phyloP scores from a whole-genome alignment of 2,797 vertebrate species.

The Danio aesculapii region DNA sequence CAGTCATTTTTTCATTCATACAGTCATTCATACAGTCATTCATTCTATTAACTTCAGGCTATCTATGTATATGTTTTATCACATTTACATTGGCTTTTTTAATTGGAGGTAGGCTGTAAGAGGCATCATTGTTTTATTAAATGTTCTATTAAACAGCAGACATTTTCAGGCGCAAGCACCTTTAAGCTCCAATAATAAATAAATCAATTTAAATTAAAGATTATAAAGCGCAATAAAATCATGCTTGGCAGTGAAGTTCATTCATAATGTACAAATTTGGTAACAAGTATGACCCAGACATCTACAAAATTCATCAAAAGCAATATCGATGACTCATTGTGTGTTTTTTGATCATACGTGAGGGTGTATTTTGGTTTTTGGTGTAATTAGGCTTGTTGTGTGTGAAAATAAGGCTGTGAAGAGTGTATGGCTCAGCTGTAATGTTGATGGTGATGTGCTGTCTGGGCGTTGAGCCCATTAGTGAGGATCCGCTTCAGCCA shows the following conservation, averaged over 20 bases:
- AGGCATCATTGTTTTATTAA: too few species aligned
- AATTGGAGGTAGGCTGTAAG: too few species aligned
- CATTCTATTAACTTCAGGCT: too few species aligned
- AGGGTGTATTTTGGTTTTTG: neutral
- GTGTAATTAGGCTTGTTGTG: neutral
- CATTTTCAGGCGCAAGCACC: neutral
- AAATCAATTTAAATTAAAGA: neutral
- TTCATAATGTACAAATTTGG: conserved; percentile 4
- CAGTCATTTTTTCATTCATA: too few species aligned
- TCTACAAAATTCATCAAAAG: neutral
- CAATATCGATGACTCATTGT: neutral
- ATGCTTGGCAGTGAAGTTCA: neutral
- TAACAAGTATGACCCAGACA: neutral
- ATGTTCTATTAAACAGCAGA: neutral
- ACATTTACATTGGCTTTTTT: too few species aligned
- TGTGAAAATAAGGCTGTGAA: neutral
- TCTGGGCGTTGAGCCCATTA: conserved; percentile 20
- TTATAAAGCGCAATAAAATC: neutral
- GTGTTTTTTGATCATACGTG: neutral
- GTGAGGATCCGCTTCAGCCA: conserved; percentile 12
- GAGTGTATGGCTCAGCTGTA: conserved; percentile 23
- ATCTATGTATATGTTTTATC: too few species aligned
- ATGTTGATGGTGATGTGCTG: conserved; percentile 7
- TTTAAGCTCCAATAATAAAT: too few species aligned
- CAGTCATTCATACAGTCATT: too few species aligned